Percentiles rank a stretch among this genome's conserved stretches.
phyloP scores from a whole-genome alignment of 2,888 invertebrate species.

The Cryptocephalus primarius region DNA sequence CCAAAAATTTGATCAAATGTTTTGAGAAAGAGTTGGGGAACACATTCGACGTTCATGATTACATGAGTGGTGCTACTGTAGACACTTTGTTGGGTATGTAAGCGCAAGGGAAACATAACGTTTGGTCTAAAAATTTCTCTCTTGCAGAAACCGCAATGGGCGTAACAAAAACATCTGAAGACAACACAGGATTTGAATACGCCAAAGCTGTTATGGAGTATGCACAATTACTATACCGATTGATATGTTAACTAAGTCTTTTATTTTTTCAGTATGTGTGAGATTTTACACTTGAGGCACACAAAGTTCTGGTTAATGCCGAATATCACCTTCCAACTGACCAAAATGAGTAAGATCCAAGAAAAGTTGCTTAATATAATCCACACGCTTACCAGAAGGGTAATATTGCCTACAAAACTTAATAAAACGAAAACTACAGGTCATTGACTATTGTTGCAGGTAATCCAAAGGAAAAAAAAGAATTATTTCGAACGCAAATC shows the following conservation, averaged over 20 bases:
- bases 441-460: slow-evolving; percentile 28
- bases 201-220: slow-evolving; percentile 48
- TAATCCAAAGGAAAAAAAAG: slow-evolving; percentile 63
- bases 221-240: slow-evolving; percentile 13
- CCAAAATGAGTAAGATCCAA: slow-evolving; percentile 38
- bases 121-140: too few relatives aligned
- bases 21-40: slow-evolving; percentile 34
- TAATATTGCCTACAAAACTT: slow-evolving; percentile 18
- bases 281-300: slow-evolving; percentile 42
- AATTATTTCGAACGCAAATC: slow-evolving; percentile 49
- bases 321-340: slow-evolving; percentile 38
- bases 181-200: slow-evolving; percentile 42
- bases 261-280: slow-evolving; percentile 39
- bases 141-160: slow-evolving; percentile 46
- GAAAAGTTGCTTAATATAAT: slow-evolving; percentile 37
- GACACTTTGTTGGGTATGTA: slow-evolving; percentile 38
- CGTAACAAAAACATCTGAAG: slow-evolving; percentile 36
- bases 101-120: background rate
- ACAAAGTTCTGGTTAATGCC: slow-evolving; percentile 39
- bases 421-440: background rate
- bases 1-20: slow-evolving; percentile 32
- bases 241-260: background rate
- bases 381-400: slow-evolving; percentile 39
- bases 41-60: slow-evolving; percentile 42
- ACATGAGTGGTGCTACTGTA: slow-evolving; percentile 40